Evolutionary conservation across 2,888 invertebrate species (phyloP).

Genomic region (Agonopterix heracliana): DNA sequence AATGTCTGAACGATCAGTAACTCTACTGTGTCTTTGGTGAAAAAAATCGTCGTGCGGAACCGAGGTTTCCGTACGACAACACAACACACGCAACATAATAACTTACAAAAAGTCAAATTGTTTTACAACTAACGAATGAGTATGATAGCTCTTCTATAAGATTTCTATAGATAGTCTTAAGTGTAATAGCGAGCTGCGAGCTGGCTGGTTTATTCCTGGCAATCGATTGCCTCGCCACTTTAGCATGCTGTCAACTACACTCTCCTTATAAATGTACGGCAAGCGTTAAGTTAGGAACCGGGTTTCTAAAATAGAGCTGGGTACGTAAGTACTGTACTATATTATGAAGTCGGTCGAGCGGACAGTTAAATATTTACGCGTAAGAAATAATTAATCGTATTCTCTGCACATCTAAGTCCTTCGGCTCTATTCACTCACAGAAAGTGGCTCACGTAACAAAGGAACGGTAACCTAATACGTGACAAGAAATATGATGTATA

Average conservation of each 20-base stretch:
- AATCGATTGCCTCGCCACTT: conserved; percentile 4
- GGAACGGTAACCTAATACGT: conserved; percentile 72
- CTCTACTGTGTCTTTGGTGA: too few species aligned
- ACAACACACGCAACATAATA: too few species aligned
- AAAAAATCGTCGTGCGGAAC: too few species aligned
- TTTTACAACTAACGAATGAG: too few species aligned
- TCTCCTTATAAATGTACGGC: conserved; percentile 4
- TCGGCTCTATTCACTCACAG: conserved; percentile 62
- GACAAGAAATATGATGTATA: conserved; percentile 68
- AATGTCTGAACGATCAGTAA: too few species aligned
- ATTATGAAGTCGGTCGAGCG: neutral
- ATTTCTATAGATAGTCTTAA: too few species aligned
- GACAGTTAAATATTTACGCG: conserved; percentile 38
- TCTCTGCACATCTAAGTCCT: conserved; percentile 59
- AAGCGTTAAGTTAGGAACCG: neutral
- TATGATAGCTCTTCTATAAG: too few species aligned
- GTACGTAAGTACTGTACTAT: conserved; percentile 1
- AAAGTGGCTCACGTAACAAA: conserved; percentile 74
- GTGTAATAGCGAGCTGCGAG: neutral
- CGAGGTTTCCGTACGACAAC: too few species aligned
- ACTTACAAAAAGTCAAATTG: too few species aligned
- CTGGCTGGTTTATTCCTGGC: conserved; percentile 3
- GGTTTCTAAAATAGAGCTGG: conserved; percentile 1
- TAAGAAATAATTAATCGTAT: conserved; percentile 67
- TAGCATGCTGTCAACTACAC: neutral